Conservation (phyloP, 1,140 invertebrate genomes). For the Leptonema lineaticorne region DNA sequence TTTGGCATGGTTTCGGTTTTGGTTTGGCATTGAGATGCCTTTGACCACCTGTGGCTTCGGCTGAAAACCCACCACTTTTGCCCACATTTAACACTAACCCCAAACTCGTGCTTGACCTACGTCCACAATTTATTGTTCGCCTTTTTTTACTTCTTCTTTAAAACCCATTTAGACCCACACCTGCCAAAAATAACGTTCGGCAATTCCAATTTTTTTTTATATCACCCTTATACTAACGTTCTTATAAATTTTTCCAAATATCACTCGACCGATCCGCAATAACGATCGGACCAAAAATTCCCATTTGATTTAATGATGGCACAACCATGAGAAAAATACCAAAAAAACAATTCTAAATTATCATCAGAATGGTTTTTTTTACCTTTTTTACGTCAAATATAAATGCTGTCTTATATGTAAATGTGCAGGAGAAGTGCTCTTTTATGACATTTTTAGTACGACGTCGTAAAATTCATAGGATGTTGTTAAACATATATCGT, state of each 20-base stretch:
- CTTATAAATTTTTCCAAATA: not conserved
- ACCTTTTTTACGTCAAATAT: not conserved
- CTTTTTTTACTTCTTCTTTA: not conserved
- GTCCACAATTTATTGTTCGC: constrained; percentile 23
- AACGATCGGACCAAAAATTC: not conserved
- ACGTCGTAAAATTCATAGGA: constrained; percentile 34
- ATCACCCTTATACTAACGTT: not conserved
- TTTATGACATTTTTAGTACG: constrained; percentile 33
- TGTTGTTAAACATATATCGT: constrained; percentile 34
- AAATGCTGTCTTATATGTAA: constrained; percentile 2
- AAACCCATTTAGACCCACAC: not conserved
- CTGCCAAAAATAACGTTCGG: not conserved
- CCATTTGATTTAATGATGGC: not conserved
- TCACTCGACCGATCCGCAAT: not conserved
- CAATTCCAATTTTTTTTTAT: no score
- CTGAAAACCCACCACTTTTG: not conserved
- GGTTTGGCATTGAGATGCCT: not conserved
- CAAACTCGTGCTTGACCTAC: not conserved
- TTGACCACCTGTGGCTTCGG: constrained; percentile 26
- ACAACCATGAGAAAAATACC: no score
- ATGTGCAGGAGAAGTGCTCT: constrained; percentile 29
- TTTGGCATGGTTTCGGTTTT: constrained; percentile 8
- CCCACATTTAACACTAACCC: constrained; percentile 21
- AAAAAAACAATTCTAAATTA: no score
- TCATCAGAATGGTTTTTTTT: no score